phyloP scores from a whole-genome alignment of 2,888 invertebrate genomes.

The Plagiodera versicolora region DNA sequence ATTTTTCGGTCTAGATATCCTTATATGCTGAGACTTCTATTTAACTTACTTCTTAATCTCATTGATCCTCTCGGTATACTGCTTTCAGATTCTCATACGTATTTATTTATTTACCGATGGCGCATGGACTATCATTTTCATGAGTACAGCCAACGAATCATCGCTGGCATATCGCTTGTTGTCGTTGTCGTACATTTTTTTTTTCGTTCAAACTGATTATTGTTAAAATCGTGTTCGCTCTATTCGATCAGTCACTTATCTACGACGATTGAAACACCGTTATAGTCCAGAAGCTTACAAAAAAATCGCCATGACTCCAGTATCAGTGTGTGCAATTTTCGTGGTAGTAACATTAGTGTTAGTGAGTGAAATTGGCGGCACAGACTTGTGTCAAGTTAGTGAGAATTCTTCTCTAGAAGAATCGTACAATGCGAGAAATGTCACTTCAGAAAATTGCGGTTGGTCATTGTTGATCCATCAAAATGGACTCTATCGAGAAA shows the following conservation, averaged over 20 bases:
- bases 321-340: constrained; percentile 15
- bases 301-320: constrained; percentile 14
- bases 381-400: constrained; percentile 8
- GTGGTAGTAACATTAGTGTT: constrained; percentile 7
- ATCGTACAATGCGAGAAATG: constrained; percentile 7
- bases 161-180: constrained; percentile 24
- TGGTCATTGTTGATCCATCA: neutral
- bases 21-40: too few relatives aligned
- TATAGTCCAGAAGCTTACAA: constrained; percentile 10
- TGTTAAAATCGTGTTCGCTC: constrained; percentile 20
- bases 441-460: constrained; percentile 7
- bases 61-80: neutral
- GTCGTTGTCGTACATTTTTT: constrained; percentile 15
- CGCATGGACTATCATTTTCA: constrained; percentile 16
- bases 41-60: too few relatives aligned
- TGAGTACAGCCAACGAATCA: neutral
- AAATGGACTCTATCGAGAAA: too few relatives aligned
- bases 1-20: too few relatives aligned
- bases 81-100: neutral
- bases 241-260: constrained; percentile 10
- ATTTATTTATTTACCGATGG: neutral
- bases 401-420: neutral
- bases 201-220: constrained; percentile 18
- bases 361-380: constrained; percentile 3
- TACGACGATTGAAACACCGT: constrained; percentile 6